Evolutionary conservation across 2,797 vertebrate genomes (phyloP), one percentile per base, ranked within the genome.

Genomic region (Oreochromis mossambicus): DNA sequence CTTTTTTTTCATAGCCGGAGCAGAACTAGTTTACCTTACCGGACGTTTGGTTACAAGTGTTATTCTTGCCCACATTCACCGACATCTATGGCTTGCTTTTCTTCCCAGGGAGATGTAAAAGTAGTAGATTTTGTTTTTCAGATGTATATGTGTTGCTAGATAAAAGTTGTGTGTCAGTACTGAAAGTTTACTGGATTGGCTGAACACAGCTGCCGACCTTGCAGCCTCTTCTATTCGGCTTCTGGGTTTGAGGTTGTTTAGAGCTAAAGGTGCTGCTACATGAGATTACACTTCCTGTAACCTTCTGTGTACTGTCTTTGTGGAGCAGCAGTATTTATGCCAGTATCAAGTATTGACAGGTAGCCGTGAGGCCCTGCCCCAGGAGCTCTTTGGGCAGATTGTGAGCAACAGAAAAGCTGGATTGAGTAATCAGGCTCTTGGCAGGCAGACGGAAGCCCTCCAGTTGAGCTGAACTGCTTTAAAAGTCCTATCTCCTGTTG

Each of bases 401-500:
- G 92, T 90, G 85, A 91, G 86, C 84, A 91, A 91, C 77, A 90
- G 88, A 93, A 92, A 93, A 89, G 70, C 88, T 91, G 93, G 93
- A 96, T 96, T 96, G 95, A 96, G 95, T 95, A 95, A 96, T 96
- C 93, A 94, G 92, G 87, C 81, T 89, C 91, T 94, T 96, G 95
- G 95, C 96, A 96, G 94, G 88, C 94, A 94, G 93, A 95, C 95
- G 95, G 92, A 94, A 94, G 91, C 91, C 90, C 90, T 95, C 93
- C 89, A 91, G 91, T 93, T 88, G 93, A 92, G 93, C 93, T 92
- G 95, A 95, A 95, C 92, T 91, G 93, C 95, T 96, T 94, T 94
- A 93, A 95, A 95, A 95, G 95, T 92, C 91, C 92, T 95, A 94
- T 96, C 93, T 95, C 87, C 94, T 95, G 95, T 94, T 94, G 92